These are phyloP conservation scores for Piscicola geometra DNA, from an alignment of 2,888 invertebrate genomes.

Conservation along the genomic window DNA sequence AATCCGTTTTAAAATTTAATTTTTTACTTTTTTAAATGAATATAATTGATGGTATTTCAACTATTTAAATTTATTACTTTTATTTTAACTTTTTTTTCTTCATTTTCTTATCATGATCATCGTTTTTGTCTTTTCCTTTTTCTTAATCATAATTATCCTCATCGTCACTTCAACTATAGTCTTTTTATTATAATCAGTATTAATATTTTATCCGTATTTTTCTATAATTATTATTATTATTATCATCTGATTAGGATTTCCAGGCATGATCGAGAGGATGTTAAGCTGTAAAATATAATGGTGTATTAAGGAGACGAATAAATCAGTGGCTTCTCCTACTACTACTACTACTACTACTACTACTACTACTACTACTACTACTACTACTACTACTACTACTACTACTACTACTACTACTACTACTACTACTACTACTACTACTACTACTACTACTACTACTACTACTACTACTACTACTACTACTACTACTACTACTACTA, in stretches of 20 bases:
- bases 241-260: no score
- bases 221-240: slow-evolving; percentile 14
- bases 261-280: no score
- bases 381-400: slow-evolving; percentile 24
- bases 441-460: slow-evolving; percentile 24
- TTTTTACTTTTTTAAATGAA: no score
- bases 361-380: slow-evolving; percentile 24
- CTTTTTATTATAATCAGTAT: no score
- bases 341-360: slow-evolving; percentile 22
- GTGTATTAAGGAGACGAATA: no score
- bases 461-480: slow-evolving; percentile 24
- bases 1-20: no score
- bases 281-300: no score
- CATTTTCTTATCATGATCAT: not conserved
- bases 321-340: slow-evolving; percentile 6
- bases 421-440: slow-evolving; percentile 24
- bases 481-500: slow-evolving; percentile 24
- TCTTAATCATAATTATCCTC: no score
- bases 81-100: not conserved
- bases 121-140: no score
- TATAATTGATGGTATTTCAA: no score
- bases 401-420: slow-evolving; percentile 24
- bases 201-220: not conserved
- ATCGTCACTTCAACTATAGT: no score
- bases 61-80: slow-evolving; percentile 16